Evolutionary conservation across 2,888 invertebrate species (phyloP).

Genomic region (Lasius platythorax): DNA sequence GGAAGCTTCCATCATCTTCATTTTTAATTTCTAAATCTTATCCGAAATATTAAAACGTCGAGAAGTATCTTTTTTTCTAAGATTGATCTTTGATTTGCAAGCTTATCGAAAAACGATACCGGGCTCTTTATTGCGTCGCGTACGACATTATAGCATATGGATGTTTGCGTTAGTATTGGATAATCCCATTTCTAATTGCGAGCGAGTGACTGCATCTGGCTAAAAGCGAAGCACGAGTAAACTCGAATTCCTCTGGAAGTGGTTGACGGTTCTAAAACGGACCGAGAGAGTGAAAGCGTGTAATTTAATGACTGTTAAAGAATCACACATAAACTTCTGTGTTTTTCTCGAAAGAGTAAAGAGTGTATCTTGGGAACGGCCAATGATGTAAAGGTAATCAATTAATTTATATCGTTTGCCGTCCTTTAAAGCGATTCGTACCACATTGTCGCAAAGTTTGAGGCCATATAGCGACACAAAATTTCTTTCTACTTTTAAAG

Average conservation of each 20-base stretch:
- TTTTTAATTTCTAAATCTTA: not conserved
- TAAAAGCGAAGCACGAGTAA: conserved; percentile 52
- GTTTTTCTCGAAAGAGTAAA: conserved; percentile 26
- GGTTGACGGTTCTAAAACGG: conserved; percentile 10
- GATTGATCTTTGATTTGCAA: not conserved
- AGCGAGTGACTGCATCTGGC: not conserved
- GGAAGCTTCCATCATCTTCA: not conserved
- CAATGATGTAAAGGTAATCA: conserved; percentile 47
- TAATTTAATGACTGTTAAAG: conserved; percentile 61
- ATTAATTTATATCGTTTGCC: conserved; percentile 62
- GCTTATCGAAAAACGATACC: conserved; percentile 14
- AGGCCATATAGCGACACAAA: not conserved
- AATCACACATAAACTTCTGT: conserved; percentile 30
- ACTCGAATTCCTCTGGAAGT: conserved; percentile 40
- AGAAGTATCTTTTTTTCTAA: not conserved
- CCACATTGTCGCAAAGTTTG: not conserved
- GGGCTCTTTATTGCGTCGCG: not conserved
- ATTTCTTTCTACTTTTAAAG: conserved; percentile 16
- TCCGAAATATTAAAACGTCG: not conserved
- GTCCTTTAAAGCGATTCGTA: conserved; percentile 8
- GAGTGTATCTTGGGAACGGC: not conserved
- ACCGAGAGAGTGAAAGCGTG: conserved; percentile 64
- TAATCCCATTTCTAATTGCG: conserved; percentile 46
- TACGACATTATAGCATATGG: conserved; percentile 12
- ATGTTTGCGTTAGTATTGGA: conserved; percentile 31